Evolutionary conservation across 2,888 invertebrate species (phyloP), one percentile per base, ranked within the genome.

Genomic region (Branchellion lobata): DNA sequence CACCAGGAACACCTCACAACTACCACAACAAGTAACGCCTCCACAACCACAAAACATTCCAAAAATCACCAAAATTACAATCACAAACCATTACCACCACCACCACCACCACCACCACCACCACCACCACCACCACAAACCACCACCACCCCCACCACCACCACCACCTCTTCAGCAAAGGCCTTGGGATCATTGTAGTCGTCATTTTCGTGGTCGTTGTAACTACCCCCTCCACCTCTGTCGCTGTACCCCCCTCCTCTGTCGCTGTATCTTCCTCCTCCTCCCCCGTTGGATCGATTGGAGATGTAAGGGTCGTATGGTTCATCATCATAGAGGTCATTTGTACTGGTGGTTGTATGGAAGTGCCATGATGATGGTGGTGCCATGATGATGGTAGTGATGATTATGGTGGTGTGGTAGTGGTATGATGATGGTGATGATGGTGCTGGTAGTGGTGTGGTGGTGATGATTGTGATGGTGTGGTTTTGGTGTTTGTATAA

Each of bases 271-370:
- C 61, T n/a, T 24, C 61, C 61, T 57, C 61, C 61, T 18, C 61
- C 61, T 5, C 24, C 24, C 5, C 24, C 61, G n/a, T 57, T 24
- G 21, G 5, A 57, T 57, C 61, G 5, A 5, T 14, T 40, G 24
- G 61, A n/a, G 21, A n/a, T 57, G 61, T 57, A 57, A 3, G 61
- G 14, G 61, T 57, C 61, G 61, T 57, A 57, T 24, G 61, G 14
- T 18, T 57, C 61, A n/a, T 57, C 61, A n/a, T 57, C 61, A n/a
- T 57, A 57, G 11, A 57, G 24, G 61, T 57, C 61, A 24, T 57
- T 57, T n/a, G 61, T 57, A n/a, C 61, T 57, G 61, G 8, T 47
- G 47, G 8, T 8, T 47, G 47, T 18, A 18, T 47, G n/a, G n/a
- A n/a, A n/a, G n/a, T n/a, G 40, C 14, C 14, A 14, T 40, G 5